phyloP scores from a whole-genome alignment of 2,888 invertebrate genomes.

The Drosophila longiperda region DNA sequence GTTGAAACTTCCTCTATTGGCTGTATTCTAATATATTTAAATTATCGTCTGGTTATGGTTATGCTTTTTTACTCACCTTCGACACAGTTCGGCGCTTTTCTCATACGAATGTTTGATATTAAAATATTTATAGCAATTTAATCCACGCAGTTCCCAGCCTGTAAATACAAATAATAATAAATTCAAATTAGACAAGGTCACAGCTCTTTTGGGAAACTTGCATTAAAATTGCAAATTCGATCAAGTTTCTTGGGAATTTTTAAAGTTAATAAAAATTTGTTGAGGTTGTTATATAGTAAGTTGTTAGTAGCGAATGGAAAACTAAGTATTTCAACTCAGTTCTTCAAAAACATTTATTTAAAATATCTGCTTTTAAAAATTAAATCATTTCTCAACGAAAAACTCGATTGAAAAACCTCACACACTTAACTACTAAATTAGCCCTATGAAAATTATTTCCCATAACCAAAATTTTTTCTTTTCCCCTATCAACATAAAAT shows the following conservation, averaged over 20 bases:
- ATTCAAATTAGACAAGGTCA: slow-evolving; percentile 61
- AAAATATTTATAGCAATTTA: slow-evolving; percentile 97
- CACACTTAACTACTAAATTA: slow-evolving; percentile 6
- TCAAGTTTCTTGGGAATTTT: neutral
- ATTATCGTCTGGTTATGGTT: slow-evolving; percentile 71
- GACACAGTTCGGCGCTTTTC: slow-evolving; percentile 96
- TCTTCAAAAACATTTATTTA: neutral
- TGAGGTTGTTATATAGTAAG: neutral
- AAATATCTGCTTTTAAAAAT: neutral
- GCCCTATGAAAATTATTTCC: slow-evolving; percentile 43
- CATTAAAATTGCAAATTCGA: slow-evolving; percentile 5
- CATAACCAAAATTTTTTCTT: slow-evolving; percentile 43
- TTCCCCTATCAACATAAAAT: slow-evolving; percentile 4
- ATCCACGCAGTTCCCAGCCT: slow-evolving; percentile 97
- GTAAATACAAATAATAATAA: slow-evolving; percentile 84
- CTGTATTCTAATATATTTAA: slow-evolving; percentile 31
- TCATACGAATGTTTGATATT: slow-evolving; percentile 98
- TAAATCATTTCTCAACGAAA: neutral
- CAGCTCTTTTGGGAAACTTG: slow-evolving; percentile 31
- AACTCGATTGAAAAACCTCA: slow-evolving; percentile 9
- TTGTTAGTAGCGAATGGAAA: neutral
- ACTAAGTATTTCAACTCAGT: neutral
- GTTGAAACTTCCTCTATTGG: slow-evolving; percentile 57
- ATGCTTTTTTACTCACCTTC: slow-evolving; percentile 89
- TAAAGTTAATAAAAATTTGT: neutral